These are phyloP conservation scores for Spondyliosoma cantharus DNA, from an alignment of 2,797 vertebrate species.

Conservation along the genomic window DNA sequence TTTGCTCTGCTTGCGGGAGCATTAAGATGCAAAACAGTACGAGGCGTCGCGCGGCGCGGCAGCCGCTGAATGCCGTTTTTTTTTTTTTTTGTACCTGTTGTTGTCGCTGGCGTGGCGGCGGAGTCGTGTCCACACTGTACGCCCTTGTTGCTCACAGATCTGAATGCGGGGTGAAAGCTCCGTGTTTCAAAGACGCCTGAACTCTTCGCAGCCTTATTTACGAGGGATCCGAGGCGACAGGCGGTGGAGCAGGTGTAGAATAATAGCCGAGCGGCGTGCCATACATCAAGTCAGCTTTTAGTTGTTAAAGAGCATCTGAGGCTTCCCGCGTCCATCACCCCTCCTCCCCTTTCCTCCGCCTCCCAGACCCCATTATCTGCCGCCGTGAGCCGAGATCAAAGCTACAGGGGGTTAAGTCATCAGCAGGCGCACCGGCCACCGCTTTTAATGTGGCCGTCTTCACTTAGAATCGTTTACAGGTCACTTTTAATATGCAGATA, in stretches of 20 bases:
- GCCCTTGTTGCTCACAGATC: constrained; percentile 40
- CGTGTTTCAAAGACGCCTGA: constrained; percentile 35
- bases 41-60: neutral
- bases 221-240: constrained; percentile 56
- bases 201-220: constrained; percentile 67
- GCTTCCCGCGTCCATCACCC: constrained; percentile 50
- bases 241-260: constrained; percentile 67
- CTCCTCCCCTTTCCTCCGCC: neutral
- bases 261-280: constrained; percentile 62
- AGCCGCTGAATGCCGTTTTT: constrained; percentile 25
- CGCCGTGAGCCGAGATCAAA: constrained; percentile 59
- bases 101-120: constrained; percentile 28
- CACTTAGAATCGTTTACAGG: constrained; percentile 50
- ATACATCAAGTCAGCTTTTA: constrained; percentile 79
- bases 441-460: constrained; percentile 38
- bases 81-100: constrained; percentile 33
- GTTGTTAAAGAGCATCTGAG: constrained; percentile 63
- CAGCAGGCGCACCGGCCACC: constrained; percentile 23
- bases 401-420: constrained; percentile 56
- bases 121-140: constrained; percentile 29
- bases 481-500: constrained; percentile 71
- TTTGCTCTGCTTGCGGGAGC: constrained; percentile 39
- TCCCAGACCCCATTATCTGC: constrained; percentile 62
- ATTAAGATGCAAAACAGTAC: constrained; percentile 47
- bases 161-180: constrained; percentile 52